These are phyloP conservation scores for Matsumyia berberina DNA, from an alignment of 2,888 invertebrate species.

Conservation along the genomic window DNA sequence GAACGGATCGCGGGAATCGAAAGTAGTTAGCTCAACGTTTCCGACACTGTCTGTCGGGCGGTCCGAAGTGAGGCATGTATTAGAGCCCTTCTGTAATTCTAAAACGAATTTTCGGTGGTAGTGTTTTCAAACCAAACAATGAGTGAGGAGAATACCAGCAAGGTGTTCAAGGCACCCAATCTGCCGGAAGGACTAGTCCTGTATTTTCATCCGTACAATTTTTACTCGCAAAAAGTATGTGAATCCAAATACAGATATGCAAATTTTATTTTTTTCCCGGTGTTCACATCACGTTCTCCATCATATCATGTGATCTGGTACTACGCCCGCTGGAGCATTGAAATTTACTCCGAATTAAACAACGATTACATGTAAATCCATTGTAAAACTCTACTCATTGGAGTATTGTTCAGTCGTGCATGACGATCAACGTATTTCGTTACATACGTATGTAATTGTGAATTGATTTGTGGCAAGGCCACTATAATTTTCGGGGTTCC, in stretches of 20 bases:
- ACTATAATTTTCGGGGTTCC: not conserved
- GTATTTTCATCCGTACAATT: constrained; percentile 90
- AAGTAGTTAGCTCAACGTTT: constrained; percentile 30
- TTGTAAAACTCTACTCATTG: not conserved
- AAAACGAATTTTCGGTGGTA: not conserved
- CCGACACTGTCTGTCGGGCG: constrained; percentile 19
- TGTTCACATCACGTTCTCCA: constrained; percentile 3
- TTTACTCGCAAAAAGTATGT: constrained; percentile 90
- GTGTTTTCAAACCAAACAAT: constrained; percentile 33
- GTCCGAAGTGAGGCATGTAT: constrained; percentile 61
- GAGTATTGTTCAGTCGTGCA: constrained; percentile 13
- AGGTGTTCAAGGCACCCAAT: constrained; percentile 81
- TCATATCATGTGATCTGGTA: constrained; percentile 45
- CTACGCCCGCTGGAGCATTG: constrained; percentile 19
- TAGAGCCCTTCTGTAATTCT: constrained; percentile 21
- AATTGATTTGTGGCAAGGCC: not conserved
- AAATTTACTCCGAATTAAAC: not conserved
- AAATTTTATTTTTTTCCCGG: not conserved
- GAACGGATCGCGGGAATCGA: constrained; percentile 13
- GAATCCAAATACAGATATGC: not conserved
- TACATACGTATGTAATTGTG: not conserved
- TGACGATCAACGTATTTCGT: not conserved
- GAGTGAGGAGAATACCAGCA: constrained; percentile 65
- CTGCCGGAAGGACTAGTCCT: constrained; percentile 85
- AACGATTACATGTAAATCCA: constrained; percentile 13